These are phyloP conservation scores for Anthophora plumipes DNA, from an alignment of 2,888 invertebrate genomes.

Conservation along the genomic window DNA sequence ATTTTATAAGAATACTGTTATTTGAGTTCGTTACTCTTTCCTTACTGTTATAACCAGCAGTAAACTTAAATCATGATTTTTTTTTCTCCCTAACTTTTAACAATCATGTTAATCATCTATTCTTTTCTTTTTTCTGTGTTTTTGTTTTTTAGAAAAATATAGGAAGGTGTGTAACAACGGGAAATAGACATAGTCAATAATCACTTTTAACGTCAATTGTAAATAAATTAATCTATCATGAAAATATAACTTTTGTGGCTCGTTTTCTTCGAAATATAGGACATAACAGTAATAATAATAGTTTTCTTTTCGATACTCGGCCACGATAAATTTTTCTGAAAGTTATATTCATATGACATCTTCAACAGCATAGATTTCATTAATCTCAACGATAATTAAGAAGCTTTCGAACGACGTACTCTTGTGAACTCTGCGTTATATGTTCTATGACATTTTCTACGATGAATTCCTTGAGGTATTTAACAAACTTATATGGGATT, in stretches of 20 bases:
- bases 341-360: conserved; percentile 35
- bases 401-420: conserved; percentile 45
- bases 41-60: conserved; percentile 25
- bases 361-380: conserved; percentile 52
- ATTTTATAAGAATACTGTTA: conserved; percentile 70
- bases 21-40: conserved; percentile 38
- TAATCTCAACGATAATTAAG: conserved; percentile 44
- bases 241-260: conserved; percentile 20
- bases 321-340: conserved; percentile 29
- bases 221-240: conserved; percentile 44
- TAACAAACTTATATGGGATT: conserved; percentile 13
- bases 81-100: neutral
- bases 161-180: conserved; percentile 28
- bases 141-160: conserved; percentile 47
- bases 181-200: conserved; percentile 25
- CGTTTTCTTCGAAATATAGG: neutral
- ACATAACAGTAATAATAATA: conserved; percentile 11
- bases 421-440: conserved; percentile 27
- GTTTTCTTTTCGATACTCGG: conserved; percentile 5
- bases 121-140: neutral
- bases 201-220: conserved; percentile 24
- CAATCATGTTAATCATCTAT: conserved; percentile 12
- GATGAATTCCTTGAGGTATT: conserved; percentile 55
- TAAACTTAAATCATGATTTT: conserved; percentile 46
- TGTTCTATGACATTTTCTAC: conserved; percentile 8